A percentile compares a stretch with the other conserved stretches of the same genome.
phyloP scores from a whole-genome alignment of 2,888 invertebrate species.

The Rhogogaster chlorosoma region DNA sequence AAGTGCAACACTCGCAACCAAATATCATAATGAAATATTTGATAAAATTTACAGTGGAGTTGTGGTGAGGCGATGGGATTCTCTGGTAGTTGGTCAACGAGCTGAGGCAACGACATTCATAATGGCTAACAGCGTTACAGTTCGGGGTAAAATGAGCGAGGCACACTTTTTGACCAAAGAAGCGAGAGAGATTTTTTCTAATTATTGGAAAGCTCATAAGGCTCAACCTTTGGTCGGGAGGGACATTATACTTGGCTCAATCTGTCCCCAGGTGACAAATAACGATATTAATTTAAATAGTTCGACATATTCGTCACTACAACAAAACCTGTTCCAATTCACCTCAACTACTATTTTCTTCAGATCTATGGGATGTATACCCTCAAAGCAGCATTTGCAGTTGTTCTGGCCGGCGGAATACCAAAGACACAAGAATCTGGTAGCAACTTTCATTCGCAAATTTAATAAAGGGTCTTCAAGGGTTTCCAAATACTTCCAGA shows the following conservation, averaged over 20 bases:
- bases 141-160: constrained; percentile 70
- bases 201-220: constrained; percentile 86
- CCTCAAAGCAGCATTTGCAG: constrained; percentile 91
- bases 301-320: constrained; percentile 22
- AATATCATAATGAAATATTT: constrained; percentile 46
- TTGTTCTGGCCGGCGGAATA: constrained; percentile 83
- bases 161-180: constrained; percentile 77
- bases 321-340: constrained; percentile 7
- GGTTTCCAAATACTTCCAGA: background rate
- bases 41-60: constrained; percentile 83
- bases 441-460: constrained; percentile 58
- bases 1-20: constrained; percentile 19
- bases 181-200: constrained; percentile 84
- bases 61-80: constrained; percentile 87
- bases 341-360: constrained; percentile 25
- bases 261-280: constrained; percentile 87
- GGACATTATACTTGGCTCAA: constrained; percentile 88
- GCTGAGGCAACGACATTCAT: constrained; percentile 81
- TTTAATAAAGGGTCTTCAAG: background rate
- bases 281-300: constrained; percentile 35
- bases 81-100: constrained; percentile 81
- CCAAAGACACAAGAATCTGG: constrained; percentile 77
- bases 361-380: constrained; percentile 93
- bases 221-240: constrained; percentile 85
- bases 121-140: constrained; percentile 71